Evolutionary conservation across 2,888 invertebrate genomes (phyloP), one percentile per base, ranked within the genome.

Genomic region (Caenorhabditis doughertyi): DNA sequence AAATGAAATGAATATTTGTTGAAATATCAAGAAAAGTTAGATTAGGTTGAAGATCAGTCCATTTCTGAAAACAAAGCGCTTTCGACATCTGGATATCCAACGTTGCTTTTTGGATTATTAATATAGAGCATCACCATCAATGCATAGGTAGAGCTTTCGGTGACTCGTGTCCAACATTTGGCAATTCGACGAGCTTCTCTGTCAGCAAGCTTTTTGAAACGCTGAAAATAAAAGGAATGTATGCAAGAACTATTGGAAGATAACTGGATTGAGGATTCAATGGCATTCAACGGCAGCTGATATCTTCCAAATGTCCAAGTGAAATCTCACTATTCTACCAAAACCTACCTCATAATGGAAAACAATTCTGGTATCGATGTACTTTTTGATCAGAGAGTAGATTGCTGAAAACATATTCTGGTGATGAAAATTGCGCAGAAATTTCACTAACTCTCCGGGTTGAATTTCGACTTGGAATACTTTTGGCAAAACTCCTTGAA

Each of bases 111-210:
- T 0, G 68, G 68, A 3, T 27, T 44, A 23, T 77, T 77, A 62
- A 68, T 53, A 53, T 23, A 77, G 32, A 77, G 68, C 77, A 77
- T 77, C 8, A 77, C 49, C 77, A 77, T 77, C 21, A 77, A 18
- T 1, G 68, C 60, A 13, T 68, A 77, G n/a, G 68, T 18, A 18
- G 68, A 53, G 39, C 18, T 68, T 13, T 77, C 77, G 11, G 49
- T 18, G 8, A 77, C 25, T 13, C 18, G 47, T 0, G 60, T 55
- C 77, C 77, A 77, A 32, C 62, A 42, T 11, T 29, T 51, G 11
- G 77, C 18, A 21, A 68, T 62, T 4, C 77, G 60, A 23, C n/a
- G 51, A 18, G 68, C 27, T 29, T 77, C 77, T 7, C 51, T 5
- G 29, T 77, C 68, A 0, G 68, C 77, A 0, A 68, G 42, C 25